Conservation (phyloP, 64 coral and sea anemone species). For the Dendrophyllia cribrosa region DNA sequence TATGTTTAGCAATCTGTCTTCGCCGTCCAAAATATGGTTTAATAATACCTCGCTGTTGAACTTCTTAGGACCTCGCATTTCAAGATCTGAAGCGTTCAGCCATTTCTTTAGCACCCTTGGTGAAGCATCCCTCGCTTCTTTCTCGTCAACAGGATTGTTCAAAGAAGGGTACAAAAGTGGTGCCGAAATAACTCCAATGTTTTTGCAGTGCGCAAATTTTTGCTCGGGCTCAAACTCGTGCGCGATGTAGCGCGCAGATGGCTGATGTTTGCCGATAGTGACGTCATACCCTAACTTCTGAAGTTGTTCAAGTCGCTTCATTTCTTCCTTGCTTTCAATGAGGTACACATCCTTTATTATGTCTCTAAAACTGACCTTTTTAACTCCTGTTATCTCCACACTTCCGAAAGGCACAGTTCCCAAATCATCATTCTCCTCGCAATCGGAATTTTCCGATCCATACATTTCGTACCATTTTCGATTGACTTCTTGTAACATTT, state of each 20-base stretch:
- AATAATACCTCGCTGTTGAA: neutral
- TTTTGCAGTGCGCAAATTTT: no score
- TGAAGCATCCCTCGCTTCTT: neutral
- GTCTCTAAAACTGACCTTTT: conserved; percentile 43
- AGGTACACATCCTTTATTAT: conserved; percentile 27
- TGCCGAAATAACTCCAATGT: neutral
- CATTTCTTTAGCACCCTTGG: neutral
- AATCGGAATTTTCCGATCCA: neutral
- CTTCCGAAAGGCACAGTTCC: conserved; percentile 17
- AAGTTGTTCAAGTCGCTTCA: conserved; percentile 10
- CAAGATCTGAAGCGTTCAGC: neutral
- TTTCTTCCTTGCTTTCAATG: conserved; percentile 45
- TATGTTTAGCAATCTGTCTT: neutral
- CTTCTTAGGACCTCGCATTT: neutral
- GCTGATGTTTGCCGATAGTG: neutral
- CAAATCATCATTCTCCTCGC: neutral
- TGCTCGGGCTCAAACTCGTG: neutral
- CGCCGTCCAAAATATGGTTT: neutral
- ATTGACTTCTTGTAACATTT: conserved; percentile 12
- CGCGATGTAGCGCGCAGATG: neutral
- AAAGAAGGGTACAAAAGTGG: neutral
- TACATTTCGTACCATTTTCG: conserved; percentile 31
- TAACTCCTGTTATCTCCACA: neutral
- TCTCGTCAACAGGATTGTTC: neutral
- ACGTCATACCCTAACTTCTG: conserved; percentile 7